These are phyloP conservation scores for Cetoscarus ocellatus DNA, from an alignment of 2,797 vertebrate genomes.

Conservation along the genomic window DNA sequence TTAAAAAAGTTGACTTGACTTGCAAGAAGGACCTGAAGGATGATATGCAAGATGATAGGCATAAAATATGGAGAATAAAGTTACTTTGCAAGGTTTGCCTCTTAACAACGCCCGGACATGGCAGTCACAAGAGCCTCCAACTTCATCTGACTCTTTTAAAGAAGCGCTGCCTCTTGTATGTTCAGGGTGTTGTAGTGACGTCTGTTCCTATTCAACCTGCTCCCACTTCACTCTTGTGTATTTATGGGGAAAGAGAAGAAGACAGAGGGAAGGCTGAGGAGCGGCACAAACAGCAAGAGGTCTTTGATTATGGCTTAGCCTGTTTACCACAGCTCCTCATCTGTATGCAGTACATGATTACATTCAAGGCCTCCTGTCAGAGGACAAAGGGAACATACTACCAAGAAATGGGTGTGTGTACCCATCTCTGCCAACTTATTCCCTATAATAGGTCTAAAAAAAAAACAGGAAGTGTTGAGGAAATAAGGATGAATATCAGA, in stretches of 20 bases:
- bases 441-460: conserved; percentile 9
- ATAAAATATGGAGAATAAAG: too few relatives aligned
- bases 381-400: conserved; percentile 2
- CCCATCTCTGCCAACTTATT: conserved; percentile 43
- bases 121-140: background rate
- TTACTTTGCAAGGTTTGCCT: too few relatives aligned
- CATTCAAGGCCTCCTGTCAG: conserved; percentile 16
- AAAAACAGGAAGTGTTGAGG: conserved; percentile 31
- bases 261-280: conserved; percentile 31
- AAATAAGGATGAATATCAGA: conserved; percentile 54
- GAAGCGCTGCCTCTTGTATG: conserved; percentile 20
- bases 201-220: conserved; percentile 31
- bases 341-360: conserved; percentile 40
- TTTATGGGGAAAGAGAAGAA: conserved; percentile 42
- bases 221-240: conserved; percentile 28
- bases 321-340: conserved; percentile 47
- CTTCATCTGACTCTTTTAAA: conserved; percentile 5
- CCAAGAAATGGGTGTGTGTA: background rate
- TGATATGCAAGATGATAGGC: too few relatives aligned
- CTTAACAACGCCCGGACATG: conserved; percentile 20
- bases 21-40: too few relatives aligned
- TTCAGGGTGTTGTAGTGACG: conserved; percentile 9
- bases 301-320: conserved; percentile 42
- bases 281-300: conserved; percentile 31
- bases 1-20: too few relatives aligned